A percentile compares a stretch with the other conserved stretches of the same genome.
Conservation (phyloP, 2,888 invertebrate genomes). For the Ichneumon xanthorius region DNA sequence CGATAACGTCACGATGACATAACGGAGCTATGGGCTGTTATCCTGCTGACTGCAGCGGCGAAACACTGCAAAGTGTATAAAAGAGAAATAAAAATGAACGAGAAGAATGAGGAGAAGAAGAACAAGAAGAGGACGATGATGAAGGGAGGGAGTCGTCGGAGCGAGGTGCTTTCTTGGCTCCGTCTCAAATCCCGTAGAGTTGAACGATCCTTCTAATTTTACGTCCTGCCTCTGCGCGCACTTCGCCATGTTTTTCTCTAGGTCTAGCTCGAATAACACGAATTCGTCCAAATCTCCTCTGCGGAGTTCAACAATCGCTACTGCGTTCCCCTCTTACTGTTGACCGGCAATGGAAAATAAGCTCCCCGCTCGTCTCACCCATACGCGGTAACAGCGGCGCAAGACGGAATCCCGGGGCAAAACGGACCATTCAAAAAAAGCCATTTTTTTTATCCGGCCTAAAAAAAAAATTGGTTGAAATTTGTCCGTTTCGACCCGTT, state of each 20-base stretch:
- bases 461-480: too few relatives aligned
- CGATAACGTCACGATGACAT: constrained; percentile 6
- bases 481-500: background rate
- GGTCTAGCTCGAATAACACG: constrained; percentile 75
- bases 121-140: constrained; percentile 30
- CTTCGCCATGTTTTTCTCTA: constrained; percentile 71
- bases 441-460: too few relatives aligned
- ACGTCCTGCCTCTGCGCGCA: constrained; percentile 63
- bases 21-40: constrained; percentile 75
- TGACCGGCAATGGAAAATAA: background rate
- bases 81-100: constrained; percentile 20
- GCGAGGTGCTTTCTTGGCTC: constrained; percentile 74
- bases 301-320: background rate
- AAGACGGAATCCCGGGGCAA: too few relatives aligned
- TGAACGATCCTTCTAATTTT: constrained; percentile 81
- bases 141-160: constrained; percentile 11
- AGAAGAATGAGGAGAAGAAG: constrained; percentile 36
- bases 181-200: constrained; percentile 73
- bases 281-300: constrained; percentile 47
- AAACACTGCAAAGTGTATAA: constrained; percentile 60
- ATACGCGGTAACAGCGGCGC: background rate
- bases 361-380: background rate
- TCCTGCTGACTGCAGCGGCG: constrained; percentile 69
- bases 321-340: background rate
- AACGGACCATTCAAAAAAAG: too few relatives aligned